Evolutionary conservation across 2,113 vertebrate species (phyloP).

Genomic region (Bos javanicus): DNA sequence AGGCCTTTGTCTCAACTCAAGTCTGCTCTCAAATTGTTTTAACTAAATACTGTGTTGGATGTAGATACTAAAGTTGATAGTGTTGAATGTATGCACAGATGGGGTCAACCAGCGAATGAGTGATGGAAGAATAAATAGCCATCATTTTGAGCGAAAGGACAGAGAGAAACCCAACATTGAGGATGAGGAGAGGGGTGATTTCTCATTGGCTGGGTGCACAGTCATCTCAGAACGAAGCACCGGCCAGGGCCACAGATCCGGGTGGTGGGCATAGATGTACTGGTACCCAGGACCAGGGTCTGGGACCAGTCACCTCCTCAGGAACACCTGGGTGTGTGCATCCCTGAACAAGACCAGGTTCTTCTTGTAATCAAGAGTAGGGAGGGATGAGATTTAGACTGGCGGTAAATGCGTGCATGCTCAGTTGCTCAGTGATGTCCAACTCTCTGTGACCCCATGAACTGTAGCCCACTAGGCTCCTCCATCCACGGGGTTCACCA

Average conservation of each 20-base stretch:
- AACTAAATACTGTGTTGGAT: background rate
- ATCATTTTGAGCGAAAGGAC: background rate
- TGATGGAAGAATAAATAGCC: background rate
- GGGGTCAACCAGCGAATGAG: background rate
- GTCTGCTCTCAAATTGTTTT: background rate
- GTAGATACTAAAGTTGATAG: background rate
- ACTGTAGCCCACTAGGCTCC: background rate
- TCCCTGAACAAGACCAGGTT: background rate
- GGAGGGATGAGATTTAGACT: background rate
- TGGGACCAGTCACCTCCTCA: too few relatives aligned
- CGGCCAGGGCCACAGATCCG: accelerated
- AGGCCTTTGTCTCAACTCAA: background rate
- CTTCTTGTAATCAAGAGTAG: background rate
- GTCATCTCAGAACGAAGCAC: too few relatives aligned
- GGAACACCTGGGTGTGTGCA: background rate
- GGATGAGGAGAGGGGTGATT: too few relatives aligned
- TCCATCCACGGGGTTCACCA: background rate
- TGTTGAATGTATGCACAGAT: too few relatives aligned
- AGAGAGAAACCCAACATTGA: too few relatives aligned
- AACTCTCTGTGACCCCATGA: background rate
- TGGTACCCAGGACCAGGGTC: too few relatives aligned
- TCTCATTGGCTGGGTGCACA: accelerated
- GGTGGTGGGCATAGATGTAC: accelerated
- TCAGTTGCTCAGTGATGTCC: background rate
- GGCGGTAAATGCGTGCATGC: background rate